Conservation (phyloP, 2,888 invertebrate species). For the Stramonita haemastoma region DNA sequence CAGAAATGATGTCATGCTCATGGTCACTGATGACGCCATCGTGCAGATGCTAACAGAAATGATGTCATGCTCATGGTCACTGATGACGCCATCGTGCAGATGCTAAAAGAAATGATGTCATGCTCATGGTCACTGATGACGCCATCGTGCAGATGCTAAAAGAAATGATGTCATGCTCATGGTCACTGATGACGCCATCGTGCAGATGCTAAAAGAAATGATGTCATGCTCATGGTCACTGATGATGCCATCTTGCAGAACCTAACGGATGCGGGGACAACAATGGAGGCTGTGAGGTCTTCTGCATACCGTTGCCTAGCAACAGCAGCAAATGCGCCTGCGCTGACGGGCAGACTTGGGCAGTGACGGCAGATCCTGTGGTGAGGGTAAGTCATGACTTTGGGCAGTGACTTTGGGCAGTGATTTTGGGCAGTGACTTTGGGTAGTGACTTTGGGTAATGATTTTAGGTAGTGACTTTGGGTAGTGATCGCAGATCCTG, state of each 20-base stretch:
- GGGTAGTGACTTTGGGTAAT: too few relatives aligned
- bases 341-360: neutral
- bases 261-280: neutral
- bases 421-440: too few relatives aligned
- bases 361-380: neutral
- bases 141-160: too few relatives aligned
- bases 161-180: too few relatives aligned
- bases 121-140: too few relatives aligned
- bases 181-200: too few relatives aligned
- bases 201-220: too few relatives aligned
- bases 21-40: too few relatives aligned
- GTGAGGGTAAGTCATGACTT: neutral
- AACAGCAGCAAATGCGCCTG: slow-evolving; percentile 12
- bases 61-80: neutral
- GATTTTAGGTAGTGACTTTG: neutral
- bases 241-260: neutral
- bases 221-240: neutral
- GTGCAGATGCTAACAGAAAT: too few relatives aligned
- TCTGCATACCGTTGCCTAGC: slow-evolving; percentile 9
- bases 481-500: neutral
- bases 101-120: too few relatives aligned
- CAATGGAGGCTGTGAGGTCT: neutral
- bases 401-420: neutral
- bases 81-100: neutral
- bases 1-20: neutral